These are phyloP conservation scores for Anas platyrhynchos DNA, from an alignment of 2,113 vertebrate species.

Conservation along the genomic window DNA sequence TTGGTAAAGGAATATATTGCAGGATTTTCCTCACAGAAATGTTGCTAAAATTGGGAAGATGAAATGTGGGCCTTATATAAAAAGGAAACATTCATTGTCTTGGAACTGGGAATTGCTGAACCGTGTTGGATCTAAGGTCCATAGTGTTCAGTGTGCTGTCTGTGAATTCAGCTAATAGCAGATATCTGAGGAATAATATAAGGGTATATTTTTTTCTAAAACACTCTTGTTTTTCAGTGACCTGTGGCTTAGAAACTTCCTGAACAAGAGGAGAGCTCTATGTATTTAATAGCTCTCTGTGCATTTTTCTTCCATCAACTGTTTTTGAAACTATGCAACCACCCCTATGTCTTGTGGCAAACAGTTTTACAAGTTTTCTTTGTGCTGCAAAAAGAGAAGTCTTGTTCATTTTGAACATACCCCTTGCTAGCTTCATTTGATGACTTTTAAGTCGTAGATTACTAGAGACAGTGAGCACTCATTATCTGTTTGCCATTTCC, in stretches of 20 bases:
- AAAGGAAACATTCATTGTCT: neutral
- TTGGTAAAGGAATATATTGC: neutral
- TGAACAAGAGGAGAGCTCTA: neutral
- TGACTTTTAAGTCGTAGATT: conserved; percentile 1
- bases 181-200: neutral
- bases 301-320: neutral
- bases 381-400: neutral
- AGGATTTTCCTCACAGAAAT: neutral
- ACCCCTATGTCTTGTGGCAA: neutral
- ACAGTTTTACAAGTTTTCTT: neutral
- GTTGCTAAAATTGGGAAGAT: neutral
- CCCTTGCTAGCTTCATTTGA: neutral
- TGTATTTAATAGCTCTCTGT: neutral
- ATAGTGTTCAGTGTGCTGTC: neutral
- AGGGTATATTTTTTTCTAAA: neutral
- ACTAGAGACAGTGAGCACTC: neutral
- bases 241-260: neutral
- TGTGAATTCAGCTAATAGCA: neutral
- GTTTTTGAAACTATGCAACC: neutral
- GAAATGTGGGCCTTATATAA: neutral
- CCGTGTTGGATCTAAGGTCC: neutral
- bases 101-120: neutral
- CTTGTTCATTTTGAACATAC: neutral
- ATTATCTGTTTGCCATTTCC: conserved; percentile 20
- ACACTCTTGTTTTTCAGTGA: neutral